These are phyloP conservation scores for Opisthocomus hoazin DNA, from an alignment of 2,113 vertebrate species.

Conservation along the genomic window DNA sequence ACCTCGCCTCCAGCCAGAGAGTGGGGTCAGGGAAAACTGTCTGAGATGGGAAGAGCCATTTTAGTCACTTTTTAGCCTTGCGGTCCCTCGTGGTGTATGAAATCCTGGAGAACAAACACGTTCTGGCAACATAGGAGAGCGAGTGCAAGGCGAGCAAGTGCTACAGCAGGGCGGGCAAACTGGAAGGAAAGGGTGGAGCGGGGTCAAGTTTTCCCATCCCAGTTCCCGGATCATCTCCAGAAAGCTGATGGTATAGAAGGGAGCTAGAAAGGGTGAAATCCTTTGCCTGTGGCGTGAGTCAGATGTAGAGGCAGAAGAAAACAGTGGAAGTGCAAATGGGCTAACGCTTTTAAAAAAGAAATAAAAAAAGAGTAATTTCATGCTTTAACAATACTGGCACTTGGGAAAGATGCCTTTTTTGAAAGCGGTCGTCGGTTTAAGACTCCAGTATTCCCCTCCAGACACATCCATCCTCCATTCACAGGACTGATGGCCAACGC, in stretches of 20 bases:
- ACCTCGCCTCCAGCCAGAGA: neutral
- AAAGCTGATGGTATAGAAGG: neutral
- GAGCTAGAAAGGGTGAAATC: neutral
- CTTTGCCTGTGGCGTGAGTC: neutral
- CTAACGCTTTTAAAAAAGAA: neutral
- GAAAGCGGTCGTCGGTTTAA: constrained; percentile 9
- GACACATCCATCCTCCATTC: constrained; percentile 52
- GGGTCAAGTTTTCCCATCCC: neutral
- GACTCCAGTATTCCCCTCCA: constrained; percentile 23
- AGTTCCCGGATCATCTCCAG: neutral
- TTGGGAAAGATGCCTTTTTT: constrained; percentile 11
- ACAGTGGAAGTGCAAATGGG: neutral
- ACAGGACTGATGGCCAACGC: neutral
- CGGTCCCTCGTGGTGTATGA: neutral
- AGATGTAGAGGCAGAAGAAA: neutral
- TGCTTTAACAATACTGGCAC: constrained; percentile 41
- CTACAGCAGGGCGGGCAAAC: neutral
- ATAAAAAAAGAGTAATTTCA: neutral
- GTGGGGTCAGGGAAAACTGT: neutral
- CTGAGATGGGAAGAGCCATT: neutral
- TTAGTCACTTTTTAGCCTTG: neutral
- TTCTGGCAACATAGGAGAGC: neutral
- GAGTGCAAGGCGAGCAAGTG: neutral
- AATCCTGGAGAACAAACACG: neutral
- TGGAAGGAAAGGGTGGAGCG: neutral